A percentile compares a stretch with the other conserved stretches of the same genome.
Evolutionary conservation across 2,113 vertebrate species (phyloP).

Genomic region (Ibidorhyncha struthersii): DNA sequence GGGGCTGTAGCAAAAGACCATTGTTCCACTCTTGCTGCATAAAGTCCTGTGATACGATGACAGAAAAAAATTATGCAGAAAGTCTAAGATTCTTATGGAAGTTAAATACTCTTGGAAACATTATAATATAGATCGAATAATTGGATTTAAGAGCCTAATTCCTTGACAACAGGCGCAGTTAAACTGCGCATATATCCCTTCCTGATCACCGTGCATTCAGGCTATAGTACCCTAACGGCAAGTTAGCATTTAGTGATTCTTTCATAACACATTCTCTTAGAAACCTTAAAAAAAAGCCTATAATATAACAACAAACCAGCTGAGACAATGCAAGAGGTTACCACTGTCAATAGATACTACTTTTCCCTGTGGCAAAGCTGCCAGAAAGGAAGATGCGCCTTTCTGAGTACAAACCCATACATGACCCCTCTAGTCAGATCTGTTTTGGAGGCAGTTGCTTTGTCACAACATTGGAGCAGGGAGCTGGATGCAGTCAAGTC

Average conservation of each 20-base stretch:
- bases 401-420: not conserved
- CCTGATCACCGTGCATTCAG: not conserved
- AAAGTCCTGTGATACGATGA: not conserved
- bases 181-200: not conserved
- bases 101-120: not conserved
- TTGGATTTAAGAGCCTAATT: not conserved
- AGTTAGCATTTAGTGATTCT: not conserved
- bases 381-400: not conserved
- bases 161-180: not conserved
- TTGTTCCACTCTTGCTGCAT: not conserved
- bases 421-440: not conserved
- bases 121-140: not conserved
- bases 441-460: not conserved
- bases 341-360: not conserved
- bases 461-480: not conserved
- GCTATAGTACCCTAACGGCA: not conserved
- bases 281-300: not conserved
- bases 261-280: not conserved
- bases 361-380: not conserved
- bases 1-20: not conserved
- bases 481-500: not conserved
- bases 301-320: not conserved
- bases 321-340: not conserved
- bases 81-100: not conserved
- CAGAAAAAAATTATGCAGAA: not conserved